Base-by-base conservation (phyloP, 2,888 invertebrate species). In the Chloromyia formosa region DNA sequence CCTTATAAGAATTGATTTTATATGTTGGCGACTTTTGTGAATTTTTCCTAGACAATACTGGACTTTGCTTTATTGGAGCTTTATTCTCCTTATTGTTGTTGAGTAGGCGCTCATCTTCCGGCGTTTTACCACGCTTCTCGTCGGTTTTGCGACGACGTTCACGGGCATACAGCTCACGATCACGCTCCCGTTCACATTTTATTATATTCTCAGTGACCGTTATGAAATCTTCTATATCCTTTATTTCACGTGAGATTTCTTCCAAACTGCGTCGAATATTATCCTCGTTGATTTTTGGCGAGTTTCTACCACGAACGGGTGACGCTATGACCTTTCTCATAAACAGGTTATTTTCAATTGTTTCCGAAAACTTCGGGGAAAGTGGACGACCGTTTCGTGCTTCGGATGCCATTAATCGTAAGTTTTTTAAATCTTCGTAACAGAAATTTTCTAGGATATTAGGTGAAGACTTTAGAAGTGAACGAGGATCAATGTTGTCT, bases 181-280 rank as follows among this genome's bases (percentile, higher is more conserved):
- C 85, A 58, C 80, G 80, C 76, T 83, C 83, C 73, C 80, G 81
- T 73, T 86, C 86, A 1, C 79, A 78, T 9, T 82, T 81, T 73
- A 86, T 78, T 20, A 85, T 77, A 75, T 83, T 83, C 76, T 86
- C 86, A 0, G 84, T 84, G 22, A 84, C 83, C 9, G 83, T 84
- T 2, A 86, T 80, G 73, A 85, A 85, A 75, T 85, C 84, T 74
- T 85, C 86, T 23, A 86, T 85, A 78, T 85, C 85, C 71, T 83
- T 82, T 10, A 86, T 83, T 60, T 86, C 86, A 74, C 84, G 84
- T 49, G 84, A 83, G 45, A 86, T 85, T 78, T 86, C 86, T 74
- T 86, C 86, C 53, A 86, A 79, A 77, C 85, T 85, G 20, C 82
- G 81, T 0, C 84, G 81, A 12, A 85, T 83, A 18, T 82, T 80